Percentiles rank a stretch among this genome's conserved stretches.
These are phyloP conservation scores for Podocnemis expansa DNA, from an alignment of 2,113 vertebrate species.

Conservation along the genomic window DNA sequence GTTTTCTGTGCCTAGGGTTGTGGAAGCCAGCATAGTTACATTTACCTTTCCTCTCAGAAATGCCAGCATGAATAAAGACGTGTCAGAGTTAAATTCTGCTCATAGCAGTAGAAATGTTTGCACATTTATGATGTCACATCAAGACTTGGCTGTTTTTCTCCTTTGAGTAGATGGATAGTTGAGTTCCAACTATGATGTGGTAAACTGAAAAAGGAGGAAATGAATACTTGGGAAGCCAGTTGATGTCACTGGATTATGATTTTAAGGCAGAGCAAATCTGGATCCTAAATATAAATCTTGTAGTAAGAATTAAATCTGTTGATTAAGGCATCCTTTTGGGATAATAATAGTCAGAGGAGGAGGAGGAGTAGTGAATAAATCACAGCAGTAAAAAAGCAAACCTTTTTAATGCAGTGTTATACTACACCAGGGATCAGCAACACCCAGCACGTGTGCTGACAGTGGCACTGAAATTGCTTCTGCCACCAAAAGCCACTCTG, in stretches of 20 bases:
- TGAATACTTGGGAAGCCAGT: not conserved
- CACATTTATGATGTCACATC: not conserved
- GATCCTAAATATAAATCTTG: not conserved
- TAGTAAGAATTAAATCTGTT: fast-evolving
- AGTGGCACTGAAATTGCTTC: too few species aligned
- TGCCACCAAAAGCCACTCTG: too few species aligned
- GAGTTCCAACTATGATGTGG: not conserved
- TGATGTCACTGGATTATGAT: not conserved
- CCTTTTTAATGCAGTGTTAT: not conserved
- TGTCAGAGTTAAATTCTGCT: not conserved
- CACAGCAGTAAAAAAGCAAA: not conserved
- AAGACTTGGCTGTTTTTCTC: not conserved
- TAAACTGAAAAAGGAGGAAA: not conserved
- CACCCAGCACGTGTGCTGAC: too few species aligned
- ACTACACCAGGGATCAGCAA: too few species aligned
- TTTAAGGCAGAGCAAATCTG: not conserved
- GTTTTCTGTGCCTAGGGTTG: not conserved
- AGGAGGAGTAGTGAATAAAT: not conserved
- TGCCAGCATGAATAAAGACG: not conserved
- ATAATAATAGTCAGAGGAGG: not conserved
- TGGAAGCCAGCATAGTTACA: not conserved
- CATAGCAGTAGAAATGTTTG: not conserved
- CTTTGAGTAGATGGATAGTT: not conserved
- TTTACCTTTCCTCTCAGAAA: not conserved
- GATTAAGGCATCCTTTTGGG: not conserved